Evolutionary conservation across 2,113 vertebrate genomes (phyloP).

Genomic region (Melospiza melodia): DNA sequence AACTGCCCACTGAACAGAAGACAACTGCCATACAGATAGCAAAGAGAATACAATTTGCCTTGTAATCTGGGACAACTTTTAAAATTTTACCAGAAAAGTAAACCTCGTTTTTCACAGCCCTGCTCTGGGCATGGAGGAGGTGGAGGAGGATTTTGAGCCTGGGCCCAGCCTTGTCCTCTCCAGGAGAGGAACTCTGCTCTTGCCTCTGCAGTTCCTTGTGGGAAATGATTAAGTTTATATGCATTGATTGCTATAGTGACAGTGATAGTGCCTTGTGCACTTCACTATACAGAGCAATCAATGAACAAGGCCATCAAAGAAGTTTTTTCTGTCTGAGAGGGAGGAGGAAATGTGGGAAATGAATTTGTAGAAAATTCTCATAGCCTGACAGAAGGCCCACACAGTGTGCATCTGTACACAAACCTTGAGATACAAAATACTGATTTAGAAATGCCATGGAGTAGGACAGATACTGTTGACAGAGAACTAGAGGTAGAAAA

Average conservation of each 20-base stretch:
- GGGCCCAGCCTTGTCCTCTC: neutral
- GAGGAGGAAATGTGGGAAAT: neutral
- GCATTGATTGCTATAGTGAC: neutral
- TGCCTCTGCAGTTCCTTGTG: neutral
- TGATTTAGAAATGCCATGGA: neutral
- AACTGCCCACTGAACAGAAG: too few species aligned
- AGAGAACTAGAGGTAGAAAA: neutral
- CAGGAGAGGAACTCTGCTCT: neutral
- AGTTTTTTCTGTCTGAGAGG: neutral
- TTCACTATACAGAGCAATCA: neutral
- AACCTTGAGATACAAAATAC: neutral
- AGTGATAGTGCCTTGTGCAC: neutral
- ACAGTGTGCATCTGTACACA: neutral
- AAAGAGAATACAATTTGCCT: too few species aligned
- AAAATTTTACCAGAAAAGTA: neutral
- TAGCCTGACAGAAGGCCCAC: neutral
- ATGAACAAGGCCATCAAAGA: neutral
- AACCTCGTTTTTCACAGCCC: neutral
- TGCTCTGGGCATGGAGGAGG: neutral
- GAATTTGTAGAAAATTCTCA: neutral
- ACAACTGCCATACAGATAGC: too few species aligned
- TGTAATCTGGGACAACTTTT: neutral
- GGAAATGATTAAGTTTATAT: neutral
- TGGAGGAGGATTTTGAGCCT: neutral
- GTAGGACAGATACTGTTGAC: neutral